Evolutionary conservation across 1,140 invertebrate species (phyloP).

Genomic region (Neomicropteryx cornuta): DNA sequence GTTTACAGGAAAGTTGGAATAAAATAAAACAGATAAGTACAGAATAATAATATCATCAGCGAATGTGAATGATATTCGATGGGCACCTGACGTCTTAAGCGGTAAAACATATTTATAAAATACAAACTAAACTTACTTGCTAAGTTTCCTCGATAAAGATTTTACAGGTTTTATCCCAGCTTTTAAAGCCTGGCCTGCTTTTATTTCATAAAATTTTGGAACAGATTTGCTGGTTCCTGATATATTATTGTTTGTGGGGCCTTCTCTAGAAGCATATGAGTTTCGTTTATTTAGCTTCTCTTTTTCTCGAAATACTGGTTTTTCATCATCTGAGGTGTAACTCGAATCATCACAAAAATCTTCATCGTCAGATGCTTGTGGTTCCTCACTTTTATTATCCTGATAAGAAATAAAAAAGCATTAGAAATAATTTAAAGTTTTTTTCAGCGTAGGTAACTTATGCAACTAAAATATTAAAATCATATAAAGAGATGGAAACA

Average conservation of each 20-base stretch:
- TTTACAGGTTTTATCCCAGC: slow-evolving; percentile 33
- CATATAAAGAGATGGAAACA: not conserved
- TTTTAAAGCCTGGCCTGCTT: slow-evolving; percentile 48
- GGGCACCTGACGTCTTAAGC: too few relatives aligned
- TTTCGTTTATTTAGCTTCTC: slow-evolving; percentile 23
- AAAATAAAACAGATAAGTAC: too few relatives aligned
- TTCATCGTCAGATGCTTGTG: slow-evolving; percentile 34
- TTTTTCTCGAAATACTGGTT: slow-evolving; percentile 25
- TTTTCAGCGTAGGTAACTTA: slow-evolving; percentile 7
- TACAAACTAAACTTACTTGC: slow-evolving; percentile 36
- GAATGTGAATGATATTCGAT: too few relatives aligned
- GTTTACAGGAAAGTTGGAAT: slow-evolving; percentile 18
- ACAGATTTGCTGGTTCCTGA: slow-evolving; percentile 23
- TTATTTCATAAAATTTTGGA: slow-evolving; percentile 54
- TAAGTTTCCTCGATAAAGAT: slow-evolving; percentile 26
- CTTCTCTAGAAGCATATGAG: too few relatives aligned
- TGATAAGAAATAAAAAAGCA: slow-evolving; percentile 7
- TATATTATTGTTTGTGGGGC: too few relatives aligned
- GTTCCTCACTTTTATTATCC: slow-evolving; percentile 26
- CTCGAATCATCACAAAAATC: too few relatives aligned
- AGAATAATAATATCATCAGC: slow-evolving; percentile 13
- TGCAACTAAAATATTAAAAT: slow-evolving; percentile 1
- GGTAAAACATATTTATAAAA: too few relatives aligned
- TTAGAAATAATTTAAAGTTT: not conserved
- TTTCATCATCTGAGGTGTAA: slow-evolving; percentile 21